Percentiles rank a stretch among this genome's conserved stretches.
phyloP scores from a whole-genome alignment of 2,888 invertebrate species.

The Lasioglossum morio region DNA sequence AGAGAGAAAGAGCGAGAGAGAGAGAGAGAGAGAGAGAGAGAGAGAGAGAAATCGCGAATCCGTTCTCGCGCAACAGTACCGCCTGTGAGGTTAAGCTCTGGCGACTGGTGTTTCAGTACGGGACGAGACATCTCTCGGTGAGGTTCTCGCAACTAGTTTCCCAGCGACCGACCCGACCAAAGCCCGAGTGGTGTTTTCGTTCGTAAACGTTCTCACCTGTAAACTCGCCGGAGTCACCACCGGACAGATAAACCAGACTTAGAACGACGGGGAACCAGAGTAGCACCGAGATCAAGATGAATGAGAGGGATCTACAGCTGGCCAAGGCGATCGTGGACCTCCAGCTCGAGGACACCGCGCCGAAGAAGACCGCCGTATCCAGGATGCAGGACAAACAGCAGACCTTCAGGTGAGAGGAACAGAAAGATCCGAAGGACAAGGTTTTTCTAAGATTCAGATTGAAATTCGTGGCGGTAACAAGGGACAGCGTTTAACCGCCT shows the following conservation, averaged over 20 bases:
- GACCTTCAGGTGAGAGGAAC: slow-evolving; percentile 78
- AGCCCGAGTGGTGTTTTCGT: neutral
- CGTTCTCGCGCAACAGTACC: slow-evolving; percentile 18
- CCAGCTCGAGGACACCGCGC: slow-evolving; percentile 84
- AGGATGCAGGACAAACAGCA: slow-evolving; percentile 89
- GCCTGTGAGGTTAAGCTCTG: slow-evolving; percentile 54
- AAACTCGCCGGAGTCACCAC: neutral
- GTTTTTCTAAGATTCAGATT: neutral
- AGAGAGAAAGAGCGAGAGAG: neutral
- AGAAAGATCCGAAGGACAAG: neutral
- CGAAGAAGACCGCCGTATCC: slow-evolving; percentile 87
- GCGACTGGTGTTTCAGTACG: slow-evolving; percentile 64
- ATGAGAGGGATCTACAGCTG: slow-evolving; percentile 90
- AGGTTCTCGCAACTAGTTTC: slow-evolving; percentile 47
- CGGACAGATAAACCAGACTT: neutral
- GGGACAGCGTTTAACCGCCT: neutral
- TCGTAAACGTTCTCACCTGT: neutral
- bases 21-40: neutral
- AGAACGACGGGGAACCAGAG: neutral
- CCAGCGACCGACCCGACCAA: neutral
- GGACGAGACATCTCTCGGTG: slow-evolving; percentile 74
- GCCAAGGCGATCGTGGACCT: slow-evolving; percentile 89
- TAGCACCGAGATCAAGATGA: slow-evolving; percentile 85
- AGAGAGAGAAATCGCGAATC: slow-evolving; percentile 23
- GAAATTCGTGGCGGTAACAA: neutral